phyloP scores from a whole-genome alignment of 2,797 vertebrate species.

The Rhinella marina region DNA sequence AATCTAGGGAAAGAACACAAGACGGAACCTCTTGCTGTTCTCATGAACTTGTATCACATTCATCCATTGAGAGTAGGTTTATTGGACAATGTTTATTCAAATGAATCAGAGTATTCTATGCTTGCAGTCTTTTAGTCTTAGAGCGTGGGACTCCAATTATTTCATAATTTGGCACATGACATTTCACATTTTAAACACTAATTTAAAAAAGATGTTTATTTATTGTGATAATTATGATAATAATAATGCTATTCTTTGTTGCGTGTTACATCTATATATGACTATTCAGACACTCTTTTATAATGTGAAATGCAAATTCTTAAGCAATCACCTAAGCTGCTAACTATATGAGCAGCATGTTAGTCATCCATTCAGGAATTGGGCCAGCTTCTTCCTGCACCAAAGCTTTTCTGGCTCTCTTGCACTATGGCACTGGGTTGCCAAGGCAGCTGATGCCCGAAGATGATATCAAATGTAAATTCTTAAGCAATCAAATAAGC shows the following conservation, averaged over 20 bases:
- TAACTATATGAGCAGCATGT: too few species aligned
- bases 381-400: too few species aligned
- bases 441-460: too few species aligned
- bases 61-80: background rate
- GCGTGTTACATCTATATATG: background rate
- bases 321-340: too few species aligned
- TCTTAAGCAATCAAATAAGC: too few species aligned
- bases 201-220: background rate
- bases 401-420: too few species aligned
- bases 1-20: constrained; percentile 31
- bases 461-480: too few species aligned
- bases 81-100: background rate
- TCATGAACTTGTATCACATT: constrained; percentile 38
- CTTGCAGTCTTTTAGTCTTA: constrained; percentile 11
- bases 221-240: background rate
- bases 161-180: background rate
- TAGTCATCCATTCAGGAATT: too few species aligned
- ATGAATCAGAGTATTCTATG: background rate
- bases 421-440: too few species aligned
- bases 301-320: background rate
- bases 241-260: background rate
- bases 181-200: background rate
- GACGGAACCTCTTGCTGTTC: constrained; percentile 34
- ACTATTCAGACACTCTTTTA: background rate
- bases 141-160: constrained; percentile 42